Evolutionary conservation across 2,113 vertebrate genomes (phyloP).

Genomic region (Microtus richardsoni): DNA sequence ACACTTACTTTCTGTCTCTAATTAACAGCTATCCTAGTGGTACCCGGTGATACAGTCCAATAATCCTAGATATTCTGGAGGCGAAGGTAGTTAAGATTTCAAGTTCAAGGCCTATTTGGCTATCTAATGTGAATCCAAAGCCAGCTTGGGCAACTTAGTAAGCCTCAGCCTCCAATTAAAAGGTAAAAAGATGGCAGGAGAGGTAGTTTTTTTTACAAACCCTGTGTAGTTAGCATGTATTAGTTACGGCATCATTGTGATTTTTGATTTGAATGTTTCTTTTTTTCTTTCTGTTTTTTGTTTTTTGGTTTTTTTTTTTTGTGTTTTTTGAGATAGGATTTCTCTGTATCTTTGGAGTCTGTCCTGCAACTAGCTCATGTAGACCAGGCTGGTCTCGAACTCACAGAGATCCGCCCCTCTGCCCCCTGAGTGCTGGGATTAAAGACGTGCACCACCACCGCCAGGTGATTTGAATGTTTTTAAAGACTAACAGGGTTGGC

Average conservation of each 20-base stretch:
- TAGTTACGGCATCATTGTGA: neutral
- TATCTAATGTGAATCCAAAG: neutral
- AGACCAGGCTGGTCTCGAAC: too few relatives aligned
- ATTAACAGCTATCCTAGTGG: neutral
- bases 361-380: too few relatives aligned
- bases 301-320: too few relatives aligned
- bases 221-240: neutral
- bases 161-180: neutral
- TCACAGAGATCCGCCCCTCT: too few relatives aligned
- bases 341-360: too few relatives aligned
- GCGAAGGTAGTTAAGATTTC: neutral
- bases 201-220: neutral
- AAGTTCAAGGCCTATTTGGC: neutral
- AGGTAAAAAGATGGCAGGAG: neutral
- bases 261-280: neutral
- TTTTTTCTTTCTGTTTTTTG: too few relatives aligned
- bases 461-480: neutral
- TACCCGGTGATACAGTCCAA: neutral
- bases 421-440: too few relatives aligned
- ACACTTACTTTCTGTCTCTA: neutral
- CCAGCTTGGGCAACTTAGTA: neutral
- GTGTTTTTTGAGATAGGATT: too few relatives aligned
- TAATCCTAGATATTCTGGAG: neutral
- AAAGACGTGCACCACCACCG: too few relatives aligned
- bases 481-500: neutral